Base-by-base conservation (phyloP, 1,140 invertebrate species). In the Caenorhabditis tropicalis region DNA sequence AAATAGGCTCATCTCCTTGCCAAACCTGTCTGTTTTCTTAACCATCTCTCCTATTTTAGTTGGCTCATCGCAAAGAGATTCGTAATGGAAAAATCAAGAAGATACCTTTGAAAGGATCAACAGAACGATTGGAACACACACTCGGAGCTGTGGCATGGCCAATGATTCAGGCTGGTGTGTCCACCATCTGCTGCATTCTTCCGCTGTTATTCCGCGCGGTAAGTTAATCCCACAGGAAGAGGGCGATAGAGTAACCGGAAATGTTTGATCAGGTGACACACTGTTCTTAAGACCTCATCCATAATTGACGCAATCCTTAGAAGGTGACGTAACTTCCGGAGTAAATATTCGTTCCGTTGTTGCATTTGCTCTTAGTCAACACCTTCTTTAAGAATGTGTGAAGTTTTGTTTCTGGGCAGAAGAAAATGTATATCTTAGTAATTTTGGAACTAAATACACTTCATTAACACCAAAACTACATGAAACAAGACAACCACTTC, bases 141-240 rank as follows among this genome's bases (percentile, higher is more conserved):
- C 94, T 95, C 3, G 79, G 83, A 49, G 74, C 95, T 0, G 92
- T 98, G 0, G 97, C 96, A 2, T 92, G 98, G 31, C 96, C 97
- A 0, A 97, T 98, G 85, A 93, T 98, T 16, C 96, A 98, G 56
- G 87, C 88, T 21, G 96, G 96, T 0, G 92, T 95, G 0, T 97
- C 96, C 7, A 98, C 97, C 0, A 95, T 98, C 29, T 92, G 98
- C 0, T 96, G 96, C 79, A 94, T 98, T 19, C 92, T 95, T 0
- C 95, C 96, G 0, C 91, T 98, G 0, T 92, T 96, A 4, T 92
- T 96, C 39, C 96, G 96, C 0, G 94, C 95, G 79, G 97, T 96
- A 46, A 49, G 82, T 86, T 53, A 70, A 80, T 70, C 46, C 21
- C 58, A 9, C 31, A 21, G 36, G n/a, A 74, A 46, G n/a, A 21